Evolutionary conservation across 1,140 invertebrate species (phyloP).

Genomic region (Myzus persicae): DNA sequence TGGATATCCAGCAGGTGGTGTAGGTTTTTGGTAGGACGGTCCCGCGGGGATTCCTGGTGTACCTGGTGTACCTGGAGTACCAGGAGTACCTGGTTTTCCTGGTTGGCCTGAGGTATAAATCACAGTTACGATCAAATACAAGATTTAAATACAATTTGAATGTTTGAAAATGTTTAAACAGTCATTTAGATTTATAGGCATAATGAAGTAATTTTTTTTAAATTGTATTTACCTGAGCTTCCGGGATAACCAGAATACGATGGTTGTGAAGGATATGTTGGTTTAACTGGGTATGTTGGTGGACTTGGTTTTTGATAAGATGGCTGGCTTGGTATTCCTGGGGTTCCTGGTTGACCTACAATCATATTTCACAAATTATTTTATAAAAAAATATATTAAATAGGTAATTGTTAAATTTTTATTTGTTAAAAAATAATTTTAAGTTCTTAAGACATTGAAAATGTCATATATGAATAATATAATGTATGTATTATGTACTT

Average conservation of each 20-base stretch:
- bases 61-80: conserved; percentile 59
- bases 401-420: too few relatives aligned
- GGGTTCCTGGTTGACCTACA: conserved; percentile 58
- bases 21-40: conserved; percentile 34
- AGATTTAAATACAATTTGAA: background rate
- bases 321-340: conserved; percentile 52
- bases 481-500: background rate
- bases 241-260: conserved; percentile 55
- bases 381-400: background rate
- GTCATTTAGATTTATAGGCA: background rate
- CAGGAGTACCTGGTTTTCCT: conserved; percentile 57
- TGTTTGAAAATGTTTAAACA: background rate
- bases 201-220: background rate
- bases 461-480: background rate
- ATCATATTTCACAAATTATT: background rate
- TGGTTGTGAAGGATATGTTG: conserved; percentile 60
- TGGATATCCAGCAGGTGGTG: conserved; percentile 37
- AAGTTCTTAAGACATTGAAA: background rate
- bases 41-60: conserved; percentile 4
- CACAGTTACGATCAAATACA: background rate
- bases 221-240: conserved; percentile 56
- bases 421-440: too few relatives aligned
- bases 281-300: conserved; percentile 30
- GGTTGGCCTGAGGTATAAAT: conserved; percentile 33
- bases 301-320: conserved; percentile 31